Conservation (phyloP, 2,797 vertebrate genomes). For the Cyclopterus lumpus region DNA sequence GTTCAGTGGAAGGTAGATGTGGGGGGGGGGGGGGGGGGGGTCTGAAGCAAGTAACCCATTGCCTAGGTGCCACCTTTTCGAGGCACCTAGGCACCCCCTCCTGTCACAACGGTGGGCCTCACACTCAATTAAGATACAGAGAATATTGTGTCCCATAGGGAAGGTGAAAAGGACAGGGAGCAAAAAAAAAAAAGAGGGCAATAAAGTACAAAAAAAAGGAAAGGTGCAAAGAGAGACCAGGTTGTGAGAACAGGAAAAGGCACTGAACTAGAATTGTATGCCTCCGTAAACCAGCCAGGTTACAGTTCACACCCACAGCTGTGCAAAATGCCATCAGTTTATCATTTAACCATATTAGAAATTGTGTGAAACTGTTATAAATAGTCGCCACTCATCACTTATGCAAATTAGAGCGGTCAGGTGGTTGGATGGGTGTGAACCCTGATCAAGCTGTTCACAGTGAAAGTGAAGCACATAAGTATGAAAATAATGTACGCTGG, state of each 20-base stretch:
- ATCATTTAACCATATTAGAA: neutral
- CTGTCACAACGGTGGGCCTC: constrained; percentile 17
- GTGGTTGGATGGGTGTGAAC: neutral
- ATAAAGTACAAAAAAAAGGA: constrained; percentile 11
- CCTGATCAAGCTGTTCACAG: neutral
- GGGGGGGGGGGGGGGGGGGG: no score
- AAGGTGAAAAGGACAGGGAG: constrained; percentile 4
- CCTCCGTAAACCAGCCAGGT: neutral
- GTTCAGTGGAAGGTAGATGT: neutral
- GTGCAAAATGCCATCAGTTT: neutral
- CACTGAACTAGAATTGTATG: neutral
- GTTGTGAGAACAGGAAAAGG: constrained; percentile 4
- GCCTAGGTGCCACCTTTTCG: constrained; percentile 15
- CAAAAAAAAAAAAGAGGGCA: constrained; percentile 44
- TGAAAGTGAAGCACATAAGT: neutral
- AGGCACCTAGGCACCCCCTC: neutral
- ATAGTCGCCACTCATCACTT: constrained; percentile 20
- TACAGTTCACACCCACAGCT: neutral
- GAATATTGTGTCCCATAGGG: constrained; percentile 33
- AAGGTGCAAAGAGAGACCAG: neutral
- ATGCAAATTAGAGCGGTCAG: constrained; percentile 14
- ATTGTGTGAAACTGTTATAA: neutral
- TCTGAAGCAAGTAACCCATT: constrained; percentile 8
- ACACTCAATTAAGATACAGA: constrained; percentile 33
- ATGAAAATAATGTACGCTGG: neutral